Percentiles rank a stretch among this genome's conserved stretches.
Evolutionary conservation across 2,797 vertebrate species (phyloP).

Genomic region (Harpagifer antarcticus): DNA sequence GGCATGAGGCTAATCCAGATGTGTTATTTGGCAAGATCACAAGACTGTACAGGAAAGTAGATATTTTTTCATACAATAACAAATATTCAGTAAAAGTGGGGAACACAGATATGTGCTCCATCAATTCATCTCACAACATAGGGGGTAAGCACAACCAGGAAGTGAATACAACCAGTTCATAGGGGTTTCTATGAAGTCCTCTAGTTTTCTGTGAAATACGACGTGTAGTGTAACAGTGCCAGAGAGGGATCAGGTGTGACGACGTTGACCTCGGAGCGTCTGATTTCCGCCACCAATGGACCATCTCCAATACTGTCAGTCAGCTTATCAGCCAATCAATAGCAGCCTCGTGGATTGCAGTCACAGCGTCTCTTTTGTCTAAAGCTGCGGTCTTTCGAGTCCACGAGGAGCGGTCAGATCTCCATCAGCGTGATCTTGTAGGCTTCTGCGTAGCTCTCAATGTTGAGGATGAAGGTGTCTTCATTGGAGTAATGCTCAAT

Average conservation of each 20-base stretch:
- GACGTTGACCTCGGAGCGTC: slow-evolving; percentile 23
- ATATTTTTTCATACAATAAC: slow-evolving; percentile 70
- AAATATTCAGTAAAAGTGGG: slow-evolving; percentile 38
- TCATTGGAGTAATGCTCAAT: slow-evolving; percentile 98
- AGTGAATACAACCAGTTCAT: slow-evolving; percentile 37
- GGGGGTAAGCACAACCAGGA: slow-evolving; percentile 10
- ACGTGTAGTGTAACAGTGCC: slow-evolving; percentile 51
- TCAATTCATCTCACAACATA: slow-evolving; percentile 25
- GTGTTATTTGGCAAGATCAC: slow-evolving; percentile 65
- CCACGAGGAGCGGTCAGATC: slow-evolving; percentile 84
- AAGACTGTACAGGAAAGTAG: slow-evolving; percentile 70
- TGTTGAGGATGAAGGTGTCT: slow-evolving; percentile 96
- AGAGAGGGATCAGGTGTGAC: slow-evolving; percentile 11
- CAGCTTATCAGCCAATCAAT: slow-evolving; percentile 57
- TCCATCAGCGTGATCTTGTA: slow-evolving; percentile 96
- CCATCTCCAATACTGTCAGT: slow-evolving; percentile 48
- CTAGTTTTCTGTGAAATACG: slow-evolving; percentile 5
- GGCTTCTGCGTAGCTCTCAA: slow-evolving; percentile 91
- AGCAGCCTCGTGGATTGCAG: slow-evolving; percentile 48
- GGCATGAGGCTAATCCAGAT: slow-evolving; percentile 54
- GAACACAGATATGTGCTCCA: slow-evolving; percentile 16
- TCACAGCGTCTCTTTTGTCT: slow-evolving; percentile 47
- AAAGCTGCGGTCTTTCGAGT: slow-evolving; percentile 16
- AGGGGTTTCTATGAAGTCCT: slow-evolving; percentile 19
- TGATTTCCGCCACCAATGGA: background rate